Percentiles rank a stretch among this genome's conserved stretches.
Evolutionary conservation across 2,888 invertebrate species (phyloP).

Genomic region (Griposia aprilina): DNA sequence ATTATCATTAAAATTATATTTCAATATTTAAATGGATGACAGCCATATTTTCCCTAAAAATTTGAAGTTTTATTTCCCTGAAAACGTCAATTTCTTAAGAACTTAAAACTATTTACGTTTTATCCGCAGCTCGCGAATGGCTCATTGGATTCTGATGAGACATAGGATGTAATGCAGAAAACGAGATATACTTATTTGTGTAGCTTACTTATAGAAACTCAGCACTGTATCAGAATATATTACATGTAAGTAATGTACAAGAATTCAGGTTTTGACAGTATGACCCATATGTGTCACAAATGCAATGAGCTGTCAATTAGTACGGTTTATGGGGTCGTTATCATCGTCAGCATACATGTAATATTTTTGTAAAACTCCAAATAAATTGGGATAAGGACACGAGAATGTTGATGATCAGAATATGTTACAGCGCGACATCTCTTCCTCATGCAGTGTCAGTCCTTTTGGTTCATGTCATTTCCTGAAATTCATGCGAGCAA

Average conservation of each 20-base stretch:
- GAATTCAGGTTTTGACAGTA: not conserved
- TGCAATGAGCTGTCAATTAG: not conserved
- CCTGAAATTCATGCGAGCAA: conserved; percentile 13
- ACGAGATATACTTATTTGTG: not conserved
- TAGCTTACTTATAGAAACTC: not conserved
- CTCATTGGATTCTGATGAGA: conserved; percentile 15
- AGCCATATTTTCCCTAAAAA: conserved; percentile 24
- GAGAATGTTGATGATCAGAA: not conserved
- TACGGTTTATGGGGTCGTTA: not conserved
- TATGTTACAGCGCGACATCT: not conserved
- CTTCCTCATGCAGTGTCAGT: not conserved
- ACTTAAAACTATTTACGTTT: not conserved
- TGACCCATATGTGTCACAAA: not conserved
- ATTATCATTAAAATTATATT: conserved; percentile 44
- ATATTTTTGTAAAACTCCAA: not conserved
- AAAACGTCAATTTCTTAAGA: conserved; percentile 24
- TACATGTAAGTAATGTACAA: not conserved
- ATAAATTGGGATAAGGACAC: not conserved
- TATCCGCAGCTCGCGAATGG: too few relatives aligned
- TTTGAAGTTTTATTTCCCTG: conserved; percentile 22
- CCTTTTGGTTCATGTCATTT: not conserved
- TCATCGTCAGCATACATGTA: not conserved
- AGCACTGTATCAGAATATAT: not conserved
- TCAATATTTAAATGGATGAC: conserved; percentile 24
- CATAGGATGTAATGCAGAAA: not conserved